Evolutionary conservation across 35 echinoderm and acorn worm genomes (phyloP), one percentile per base, ranked within the genome.

Genomic region (Hemicentrotus pulcherrimus): DNA sequence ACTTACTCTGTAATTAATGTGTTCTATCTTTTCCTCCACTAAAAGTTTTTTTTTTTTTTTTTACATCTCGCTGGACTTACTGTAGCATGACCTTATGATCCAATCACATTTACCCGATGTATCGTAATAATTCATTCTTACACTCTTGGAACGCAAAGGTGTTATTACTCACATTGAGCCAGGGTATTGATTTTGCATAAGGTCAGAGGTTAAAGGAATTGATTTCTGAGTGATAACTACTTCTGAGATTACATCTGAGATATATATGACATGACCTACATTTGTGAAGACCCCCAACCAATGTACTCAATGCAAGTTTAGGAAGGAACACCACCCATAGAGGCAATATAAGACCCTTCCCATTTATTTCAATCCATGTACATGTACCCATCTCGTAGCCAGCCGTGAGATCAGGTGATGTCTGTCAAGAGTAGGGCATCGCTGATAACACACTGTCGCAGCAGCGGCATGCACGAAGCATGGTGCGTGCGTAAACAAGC

Each of bases 401-500:
- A 78, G 65, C 65, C 65, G 4, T 28, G 22, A 78, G 65, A 78
- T 78, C 24, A 78, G 65, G 65, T 78, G 28, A 78, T 78, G 65
- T n/a, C 18, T 78, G 65, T 78, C 65, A 24, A n/a, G 65, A n/a
- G 65, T 78, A 78, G 65, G 65, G 65, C 65, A 78, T 78, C 65
- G 65, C 65, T 78, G 65, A 78, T 78, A 78, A 78, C 65, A 78
- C 65, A 78, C 65, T 78, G 65, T 78, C 65, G 88, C 32, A 45
- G 88, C 88, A 32, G 87, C 45, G 33, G 88, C 48, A 93, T 93
- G 45, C 91, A 93, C 48, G 3, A 47, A 93, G 91, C 30, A 58
- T 93, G 91, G 91, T 93, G 91, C 48, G 91, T 93, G 91, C 91
- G 48, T 93, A 93, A 93, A 93, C 91, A 93, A 93, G 91, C 91